Base-by-base conservation (phyloP, 2,888 invertebrate species). In the Galerucella pusilla region DNA sequence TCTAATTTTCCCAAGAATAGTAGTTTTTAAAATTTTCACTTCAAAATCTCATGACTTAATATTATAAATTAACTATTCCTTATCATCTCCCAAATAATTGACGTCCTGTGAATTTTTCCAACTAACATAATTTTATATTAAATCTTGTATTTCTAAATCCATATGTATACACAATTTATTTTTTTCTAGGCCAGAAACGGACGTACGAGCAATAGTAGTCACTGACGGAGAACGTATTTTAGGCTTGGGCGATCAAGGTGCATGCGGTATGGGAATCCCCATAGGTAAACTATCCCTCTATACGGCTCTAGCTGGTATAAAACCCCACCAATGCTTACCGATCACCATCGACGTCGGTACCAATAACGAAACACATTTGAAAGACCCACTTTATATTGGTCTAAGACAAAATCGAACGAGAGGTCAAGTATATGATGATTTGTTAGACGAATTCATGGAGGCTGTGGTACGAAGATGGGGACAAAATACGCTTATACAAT, bases 201-300 rank as follows among this genome's bases (percentile, higher is more conserved):
- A 97, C 85, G 93, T 97, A 5, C 91, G 96, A 6, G 96, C 95
- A 0, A 93, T 96, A 83, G 97, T 97, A 11, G 98, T 99, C 60
- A 99, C 99, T 0, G 99, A 99, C 87, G 99, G 99, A 16, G 99
- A 99, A 88, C 92, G 99, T 72, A 99, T 99, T 86, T 90, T 99
- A 73, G 99, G 99, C 5, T 90, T 99, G 71, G 99, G 99, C 2
- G 99, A 99, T 88, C 90, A 99, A 79, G 99, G 99, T 9, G 97
- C 96, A 4, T 94, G 96, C 86, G 99, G 99, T 12, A 99, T 99
- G 98, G 99, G 99, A 79, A 99, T 99, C 84, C 99, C 99, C 1
- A 94, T 98, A 60, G 99, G 99, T 78, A 99, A 99, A 89, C 89
- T 99, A 80, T 92, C 98, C 4, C 90, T 99, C 10, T 99, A 99